Evolutionary conservation across 1,140 invertebrate species (phyloP), one percentile per base, ranked within the genome.

Genomic region (Drosophila guanche): DNA sequence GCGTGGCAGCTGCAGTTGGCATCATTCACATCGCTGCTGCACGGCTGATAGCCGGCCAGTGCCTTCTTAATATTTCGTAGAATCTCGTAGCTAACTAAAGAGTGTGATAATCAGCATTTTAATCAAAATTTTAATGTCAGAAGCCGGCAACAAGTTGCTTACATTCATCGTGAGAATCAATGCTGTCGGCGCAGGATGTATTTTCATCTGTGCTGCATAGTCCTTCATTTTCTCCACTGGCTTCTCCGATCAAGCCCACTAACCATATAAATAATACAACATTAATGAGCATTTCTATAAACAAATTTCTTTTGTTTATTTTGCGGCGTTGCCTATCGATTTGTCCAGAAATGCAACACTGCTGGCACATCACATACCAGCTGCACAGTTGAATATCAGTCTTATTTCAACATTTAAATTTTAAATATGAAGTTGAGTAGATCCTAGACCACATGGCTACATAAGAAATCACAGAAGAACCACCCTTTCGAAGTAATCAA

Each of bases 1-100:
- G 90, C 90, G 79, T 95, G 94, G 79, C 95, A 97, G 23, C 90
- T 92, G 89, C 95, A 95, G 56, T 94, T 93, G 25, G 58, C 25
- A 33, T 91, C 86, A 22, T 55, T 41, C n/a, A 1, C 22, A 42
- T 78, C 79, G 0, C 5, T 56, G 40, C 46, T 84, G 47, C 84
- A 89, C 2, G 69, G 53, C 50, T 67, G 29, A 33, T 75, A 89
- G 5, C 20, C 56, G 8, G 51, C 58, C 4, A 70, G 4, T 7
- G 84, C 76, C 2, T 48, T 60, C 23, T 92, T 51, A 48, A 94
- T 92, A 46, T 92, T 46, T 10, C 37, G 50, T 1, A 45, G 25
- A 50, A 62, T 92, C 81, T 43, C 51, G 5, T 56, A 68, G 20
- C 42, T 27, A 56, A 69, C 66, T 69, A 41, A 40, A 27, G 16